Evolutionary conservation across 2,888 invertebrate species (phyloP).

Genomic region (Leucoma salicis): DNA sequence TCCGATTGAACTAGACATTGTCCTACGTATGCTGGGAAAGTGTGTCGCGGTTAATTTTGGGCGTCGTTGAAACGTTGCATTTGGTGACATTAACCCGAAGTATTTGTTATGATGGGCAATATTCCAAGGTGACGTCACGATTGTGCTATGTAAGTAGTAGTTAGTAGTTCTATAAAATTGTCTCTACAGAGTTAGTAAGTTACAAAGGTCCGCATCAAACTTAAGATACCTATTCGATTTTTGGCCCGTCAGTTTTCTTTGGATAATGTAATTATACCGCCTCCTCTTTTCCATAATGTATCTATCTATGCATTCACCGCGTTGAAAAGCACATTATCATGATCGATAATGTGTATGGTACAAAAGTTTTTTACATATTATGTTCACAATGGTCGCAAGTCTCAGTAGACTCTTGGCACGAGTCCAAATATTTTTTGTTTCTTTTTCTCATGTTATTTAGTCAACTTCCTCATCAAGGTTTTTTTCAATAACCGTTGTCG

Average conservation of each 20-base stretch:
- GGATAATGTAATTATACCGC: too few species aligned
- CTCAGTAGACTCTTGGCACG: constrained; percentile 45
- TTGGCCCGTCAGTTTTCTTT: too few species aligned
- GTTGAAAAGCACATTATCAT: too few species aligned
- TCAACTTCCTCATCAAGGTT: constrained; percentile 68
- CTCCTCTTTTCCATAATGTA: too few species aligned
- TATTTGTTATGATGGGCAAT: constrained; percentile 51
- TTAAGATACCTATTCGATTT: too few species aligned
- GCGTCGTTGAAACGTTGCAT: constrained; percentile 36
- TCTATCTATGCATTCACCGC: too few species aligned
- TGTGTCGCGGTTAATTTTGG: constrained; percentile 50
- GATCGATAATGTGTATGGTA: too few species aligned
- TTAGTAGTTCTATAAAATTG: too few species aligned
- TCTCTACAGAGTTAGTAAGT: too few species aligned
- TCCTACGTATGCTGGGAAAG: constrained; percentile 45
- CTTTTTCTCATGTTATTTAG: constrained; percentile 61
- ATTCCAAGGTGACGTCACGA: constrained; percentile 51
- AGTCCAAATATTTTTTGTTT: constrained; percentile 56
- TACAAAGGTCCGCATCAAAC: too few species aligned
- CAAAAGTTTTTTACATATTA: too few species aligned
- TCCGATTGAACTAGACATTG: constrained; percentile 73
- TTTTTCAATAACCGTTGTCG: constrained; percentile 50
- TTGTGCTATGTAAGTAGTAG: constrained; percentile 27
- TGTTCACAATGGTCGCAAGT: constrained; percentile 23
- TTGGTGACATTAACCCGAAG: constrained; percentile 41